These are phyloP conservation scores for Cebus imitator DNA, from an alignment of 2,113 vertebrate species.

Conservation along the genomic window DNA sequence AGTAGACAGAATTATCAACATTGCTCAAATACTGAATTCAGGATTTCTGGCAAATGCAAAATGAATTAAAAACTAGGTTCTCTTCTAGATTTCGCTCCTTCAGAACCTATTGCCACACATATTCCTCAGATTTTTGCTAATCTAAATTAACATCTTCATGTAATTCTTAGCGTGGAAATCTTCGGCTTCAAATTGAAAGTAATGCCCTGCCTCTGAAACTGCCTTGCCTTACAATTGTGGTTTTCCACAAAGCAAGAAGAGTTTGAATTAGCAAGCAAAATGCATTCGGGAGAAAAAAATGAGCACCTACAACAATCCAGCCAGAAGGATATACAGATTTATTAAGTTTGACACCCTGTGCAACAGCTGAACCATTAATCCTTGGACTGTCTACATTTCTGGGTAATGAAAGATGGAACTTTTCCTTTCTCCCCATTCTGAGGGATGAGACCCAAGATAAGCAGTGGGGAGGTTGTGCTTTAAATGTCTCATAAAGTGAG, in stretches of 20 bases:
- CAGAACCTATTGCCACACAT: not conserved
- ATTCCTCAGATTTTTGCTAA: not conserved
- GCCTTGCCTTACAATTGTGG: not conserved
- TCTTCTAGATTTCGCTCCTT: not conserved
- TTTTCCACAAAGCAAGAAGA: not conserved
- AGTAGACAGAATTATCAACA: not conserved
- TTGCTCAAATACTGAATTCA: not conserved
- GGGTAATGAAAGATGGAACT: not conserved
- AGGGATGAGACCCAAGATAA: not conserved
- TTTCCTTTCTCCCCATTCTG: not conserved
- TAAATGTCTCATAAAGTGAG: not conserved
- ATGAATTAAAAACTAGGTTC: not conserved
- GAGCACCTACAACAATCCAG: not conserved
- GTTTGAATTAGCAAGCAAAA: not conserved
- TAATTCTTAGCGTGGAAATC: not conserved
- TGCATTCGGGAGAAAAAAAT: not conserved
- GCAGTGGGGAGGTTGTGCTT: not conserved
- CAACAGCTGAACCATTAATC: not conserved
- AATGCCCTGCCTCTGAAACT: not conserved
- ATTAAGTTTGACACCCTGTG: not conserved
- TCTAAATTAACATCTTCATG: not conserved
- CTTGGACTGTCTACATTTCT: not conserved
- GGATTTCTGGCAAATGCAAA: not conserved
- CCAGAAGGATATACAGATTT: not conserved
- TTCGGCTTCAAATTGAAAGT: not conserved